phyloP scores from a whole-genome alignment of 1,140 invertebrate genomes.

The Meloidogyne hapla region DNA sequence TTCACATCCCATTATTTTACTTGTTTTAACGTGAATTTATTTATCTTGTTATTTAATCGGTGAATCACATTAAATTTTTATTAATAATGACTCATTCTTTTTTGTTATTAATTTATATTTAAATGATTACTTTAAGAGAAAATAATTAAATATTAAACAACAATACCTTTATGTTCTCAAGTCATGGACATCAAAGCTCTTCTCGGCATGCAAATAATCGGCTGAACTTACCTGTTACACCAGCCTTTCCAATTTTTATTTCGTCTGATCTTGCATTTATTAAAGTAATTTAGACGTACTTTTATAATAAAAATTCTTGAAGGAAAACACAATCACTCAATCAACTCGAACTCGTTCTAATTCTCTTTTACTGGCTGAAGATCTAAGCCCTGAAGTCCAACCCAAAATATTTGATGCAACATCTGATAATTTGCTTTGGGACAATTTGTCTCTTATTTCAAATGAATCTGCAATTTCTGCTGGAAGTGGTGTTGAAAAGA shows the following conservation, averaged over 20 bases:
- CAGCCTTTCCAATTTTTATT: constrained; percentile 23
- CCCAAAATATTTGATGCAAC: constrained; percentile 12
- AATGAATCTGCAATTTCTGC: constrained; percentile 21
- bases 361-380: neutral
- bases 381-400: constrained; percentile 4
- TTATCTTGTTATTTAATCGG: too few species aligned
- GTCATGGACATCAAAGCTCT: constrained; percentile 1
- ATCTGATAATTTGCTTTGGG: constrained; percentile 10
- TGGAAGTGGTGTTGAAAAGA: constrained; percentile 6
- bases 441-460: constrained; percentile 15
- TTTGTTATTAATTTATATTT: neutral
- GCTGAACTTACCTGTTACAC: neutral
- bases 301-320: neutral
- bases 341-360: neutral
- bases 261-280: constrained; percentile 19
- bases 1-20: too few species aligned
- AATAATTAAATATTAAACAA: neutral
- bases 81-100: neutral
- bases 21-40: neutral
- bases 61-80: neutral
- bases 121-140: neutral
- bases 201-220: neutral
- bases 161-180: neutral
- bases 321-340: constrained; percentile 3
- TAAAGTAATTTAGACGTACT: neutral